These are phyloP conservation scores for Tanytarsus gracilentus DNA, from an alignment of 2,888 invertebrate genomes.

Conservation along the genomic window DNA sequence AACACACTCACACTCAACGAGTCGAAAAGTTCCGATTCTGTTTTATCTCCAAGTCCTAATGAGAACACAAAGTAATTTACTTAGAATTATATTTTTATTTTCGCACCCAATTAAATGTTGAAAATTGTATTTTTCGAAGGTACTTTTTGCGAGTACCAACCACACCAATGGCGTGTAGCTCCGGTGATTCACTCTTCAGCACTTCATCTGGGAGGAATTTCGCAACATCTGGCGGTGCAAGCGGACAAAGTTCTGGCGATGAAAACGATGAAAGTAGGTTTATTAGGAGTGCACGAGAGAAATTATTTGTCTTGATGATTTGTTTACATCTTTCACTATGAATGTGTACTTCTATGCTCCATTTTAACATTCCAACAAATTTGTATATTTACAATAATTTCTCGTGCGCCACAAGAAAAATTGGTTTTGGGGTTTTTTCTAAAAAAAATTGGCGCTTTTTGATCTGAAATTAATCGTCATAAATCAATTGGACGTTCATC, in stretches of 20 bases:
- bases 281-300: not conserved
- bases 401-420: too few relatives aligned
- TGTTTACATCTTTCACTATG: too few relatives aligned
- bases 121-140: not conserved
- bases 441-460: too few relatives aligned
- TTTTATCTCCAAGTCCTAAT: slow-evolving; percentile 43
- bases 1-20: slow-evolving; percentile 44
- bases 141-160: slow-evolving; percentile 46
- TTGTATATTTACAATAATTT: too few relatives aligned
- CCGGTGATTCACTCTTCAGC: slow-evolving; percentile 47
- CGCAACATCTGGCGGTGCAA: slow-evolving; percentile 55
- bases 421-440: too few relatives aligned
- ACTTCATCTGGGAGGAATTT: slow-evolving; percentile 48
- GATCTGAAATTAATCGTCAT: too few relatives aligned
- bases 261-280: slow-evolving; percentile 43
- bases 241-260: slow-evolving; percentile 66
- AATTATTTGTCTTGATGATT: not conserved
- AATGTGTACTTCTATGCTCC: too few relatives aligned
- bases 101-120: not conserved
- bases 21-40: slow-evolving; percentile 43
- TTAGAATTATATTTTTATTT: not conserved
- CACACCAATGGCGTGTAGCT: slow-evolving; percentile 45
- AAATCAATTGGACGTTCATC: too few relatives aligned
- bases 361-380: too few relatives aligned
- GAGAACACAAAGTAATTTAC: slow-evolving; percentile 28